Evolutionary conservation across 2,797 vertebrate species (phyloP).

Genomic region (Enteromius mattozi): DNA sequence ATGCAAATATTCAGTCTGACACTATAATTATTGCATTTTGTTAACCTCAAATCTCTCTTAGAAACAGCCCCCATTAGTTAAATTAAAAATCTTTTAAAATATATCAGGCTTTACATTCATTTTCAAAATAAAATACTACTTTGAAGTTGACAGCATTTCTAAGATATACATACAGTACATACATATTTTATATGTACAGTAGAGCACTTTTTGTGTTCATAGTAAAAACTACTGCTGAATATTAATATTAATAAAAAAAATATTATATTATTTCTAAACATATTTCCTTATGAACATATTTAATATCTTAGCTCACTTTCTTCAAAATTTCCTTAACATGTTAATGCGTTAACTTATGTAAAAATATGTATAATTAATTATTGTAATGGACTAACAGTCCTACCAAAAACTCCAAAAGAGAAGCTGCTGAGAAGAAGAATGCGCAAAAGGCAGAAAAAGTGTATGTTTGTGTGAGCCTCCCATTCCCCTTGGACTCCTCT

Average conservation of each 20-base stretch:
- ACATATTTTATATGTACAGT: background rate
- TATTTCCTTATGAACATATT: background rate
- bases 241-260: background rate
- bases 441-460: background rate
- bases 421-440: background rate
- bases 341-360: background rate
- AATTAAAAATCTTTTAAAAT: background rate
- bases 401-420: background rate
- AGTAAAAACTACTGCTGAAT: background rate
- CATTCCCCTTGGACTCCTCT: constrained; percentile 45
- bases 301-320: background rate
- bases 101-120: background rate
- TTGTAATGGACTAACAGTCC: background rate
- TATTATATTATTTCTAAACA: background rate
- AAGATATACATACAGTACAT: background rate
- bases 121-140: background rate
- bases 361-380: background rate
- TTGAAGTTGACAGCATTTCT: too few relatives aligned
- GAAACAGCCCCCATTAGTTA: background rate
- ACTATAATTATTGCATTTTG: background rate
- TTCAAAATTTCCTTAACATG: too few relatives aligned
- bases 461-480: constrained; percentile 24
- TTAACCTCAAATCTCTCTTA: background rate
- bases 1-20: background rate
- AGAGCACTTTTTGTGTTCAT: background rate